Evolutionary conservation across 35 echinoderm and acorn worm species (phyloP), one percentile per base, ranked within the genome.

Genomic region (Eucidaris tribuloides): DNA sequence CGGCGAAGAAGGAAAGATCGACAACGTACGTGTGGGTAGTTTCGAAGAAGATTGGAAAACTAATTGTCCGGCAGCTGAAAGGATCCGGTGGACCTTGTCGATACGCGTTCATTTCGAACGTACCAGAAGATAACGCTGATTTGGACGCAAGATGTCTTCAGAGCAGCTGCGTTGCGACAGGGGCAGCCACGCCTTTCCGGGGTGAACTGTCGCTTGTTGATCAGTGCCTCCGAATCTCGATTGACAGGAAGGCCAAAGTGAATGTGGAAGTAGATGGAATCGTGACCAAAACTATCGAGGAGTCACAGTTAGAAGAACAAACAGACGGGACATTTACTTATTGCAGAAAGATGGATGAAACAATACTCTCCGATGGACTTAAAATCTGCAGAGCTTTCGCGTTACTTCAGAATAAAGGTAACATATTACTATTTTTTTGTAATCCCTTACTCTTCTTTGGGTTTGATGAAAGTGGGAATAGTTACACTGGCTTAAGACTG

Each of bases 61-160:
- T 92, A 27, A 55, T 82, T 22, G 83, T 81, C 30, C 15, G 68
- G 38, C 41, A 42, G 38, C 29, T 42, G 30, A 38, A 45, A 31
- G 89, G 79, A 14, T 74, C 79, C 0, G 38, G 68, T 0, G 81
- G 82, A 29, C 74, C 89, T 14, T 84, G 81, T 65, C 70, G 82
- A 13, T 91, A 85, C 33, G 56, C 71, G 1, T 40, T 91, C 81
- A 19, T 91, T 15, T 84, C 62, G 6, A 91, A 91, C 66, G 84
- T 72, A 31, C 33, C 71, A 2, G 83, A 86, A 31, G 83, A 86
- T 35, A 25, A 58, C 42, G 44, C 20, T 19, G 45, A 43, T 23
- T 19, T 77, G 5, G 44, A 77, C 15, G 42, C 14, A 37, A 50
- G 83, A 23, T 86, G 65, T n/a, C 44, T 58, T n/a, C 83, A 86